Conservation (phyloP, 2,113 vertebrate genomes). For the Pelecanus crispus region DNA sequence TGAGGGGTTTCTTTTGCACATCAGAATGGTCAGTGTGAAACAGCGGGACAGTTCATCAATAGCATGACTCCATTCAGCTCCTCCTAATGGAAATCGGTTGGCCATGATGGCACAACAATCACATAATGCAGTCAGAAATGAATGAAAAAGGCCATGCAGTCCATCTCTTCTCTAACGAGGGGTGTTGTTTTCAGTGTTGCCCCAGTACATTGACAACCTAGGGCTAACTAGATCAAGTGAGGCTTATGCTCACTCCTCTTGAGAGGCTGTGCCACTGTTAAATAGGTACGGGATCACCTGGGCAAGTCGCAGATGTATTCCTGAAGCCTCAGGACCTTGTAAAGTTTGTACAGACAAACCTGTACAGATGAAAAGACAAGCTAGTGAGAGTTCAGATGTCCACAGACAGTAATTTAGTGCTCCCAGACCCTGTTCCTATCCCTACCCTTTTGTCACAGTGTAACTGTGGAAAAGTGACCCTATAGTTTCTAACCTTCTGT, state of each 20-base stretch:
- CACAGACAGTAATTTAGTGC: background rate
- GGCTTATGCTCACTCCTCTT: background rate
- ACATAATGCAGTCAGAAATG: background rate
- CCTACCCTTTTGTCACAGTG: background rate
- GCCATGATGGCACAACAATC: background rate
- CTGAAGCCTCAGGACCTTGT: background rate
- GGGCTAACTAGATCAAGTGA: background rate
- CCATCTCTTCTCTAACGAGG: background rate
- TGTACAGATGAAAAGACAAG: background rate
- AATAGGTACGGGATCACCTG: background rate
- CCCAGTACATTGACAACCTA: background rate
- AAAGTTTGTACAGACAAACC: background rate
- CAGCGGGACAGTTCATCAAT: background rate
- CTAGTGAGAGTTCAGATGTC: background rate
- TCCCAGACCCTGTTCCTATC: background rate
- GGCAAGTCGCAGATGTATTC: background rate
- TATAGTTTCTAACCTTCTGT: background rate
- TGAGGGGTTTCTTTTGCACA: background rate
- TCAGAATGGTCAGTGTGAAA: background rate
- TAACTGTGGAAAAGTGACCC: background rate
- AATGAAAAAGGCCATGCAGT: background rate
- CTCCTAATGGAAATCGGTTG: background rate
- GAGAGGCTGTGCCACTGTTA: background rate
- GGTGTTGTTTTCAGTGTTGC: background rate
- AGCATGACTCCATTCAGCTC: background rate